Evolutionary conservation across 2,113 vertebrate genomes (phyloP), one percentile per base, ranked within the genome.

Genomic region (Eulacestoma nigropectus): DNA sequence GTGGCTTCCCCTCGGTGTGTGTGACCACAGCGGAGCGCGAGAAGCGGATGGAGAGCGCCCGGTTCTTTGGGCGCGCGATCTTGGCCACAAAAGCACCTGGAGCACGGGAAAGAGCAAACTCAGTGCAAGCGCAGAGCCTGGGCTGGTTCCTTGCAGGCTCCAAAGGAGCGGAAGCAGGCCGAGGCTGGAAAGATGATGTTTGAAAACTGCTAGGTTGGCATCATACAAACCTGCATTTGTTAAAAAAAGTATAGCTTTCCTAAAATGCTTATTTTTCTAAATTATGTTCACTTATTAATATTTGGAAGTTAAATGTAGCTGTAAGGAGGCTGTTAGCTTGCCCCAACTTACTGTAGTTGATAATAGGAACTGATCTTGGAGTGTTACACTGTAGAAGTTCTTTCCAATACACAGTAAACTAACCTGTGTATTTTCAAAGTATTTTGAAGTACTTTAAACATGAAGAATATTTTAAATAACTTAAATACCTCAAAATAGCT

Each of bases 51-150:
- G 98, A 99, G 80, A 98, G 98, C 0, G 99, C 98, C 68, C 99
- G 98, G 87, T 99, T 99, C 97, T 99, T 99, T 29, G 99, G 99
- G n/a, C 99, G 98, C 7, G 99, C 99, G 5, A 99, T 99, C 98
- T 99, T 99, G 72, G 99, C 99, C 97, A 99, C 99, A 7, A 99
- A 99, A 74, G 99, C 99, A 98, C 99, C 99, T 99, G 97, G 57
- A 84, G 92, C 67, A 56, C 1, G 39, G 55, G 19, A 97, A 90
- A 64, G 96, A 93, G 69, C 72, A 81, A 95, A 68, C 33, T 83
- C 93, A 77, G 33, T 26, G 29, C 3, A 8, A 90, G 49, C 21
- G 10, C 41, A 2, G 3, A 32, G 26, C 14, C 22, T 13, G 19
- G 5, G 5, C 4, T 82, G 25, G 13, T 41, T 57, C 41, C 33